These are phyloP conservation scores for Pristionchus fissidentatus DNA, from an alignment of 2,888 invertebrate species.

Conservation along the genomic window DNA sequence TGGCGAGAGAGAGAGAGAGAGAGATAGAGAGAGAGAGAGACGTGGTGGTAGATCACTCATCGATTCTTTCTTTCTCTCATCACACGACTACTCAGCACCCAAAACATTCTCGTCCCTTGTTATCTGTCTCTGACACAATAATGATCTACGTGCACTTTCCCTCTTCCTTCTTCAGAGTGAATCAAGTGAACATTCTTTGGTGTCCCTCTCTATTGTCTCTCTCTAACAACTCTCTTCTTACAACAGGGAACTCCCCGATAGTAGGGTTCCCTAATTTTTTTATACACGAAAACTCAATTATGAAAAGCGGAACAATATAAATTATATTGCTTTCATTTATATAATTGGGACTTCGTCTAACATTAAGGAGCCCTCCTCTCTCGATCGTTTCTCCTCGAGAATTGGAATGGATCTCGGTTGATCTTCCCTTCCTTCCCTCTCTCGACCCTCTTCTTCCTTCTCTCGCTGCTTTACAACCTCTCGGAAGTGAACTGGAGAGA, in stretches of 20 bases:
- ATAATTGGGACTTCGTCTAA: not conserved
- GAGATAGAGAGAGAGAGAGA: not conserved
- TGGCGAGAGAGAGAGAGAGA: not conserved
- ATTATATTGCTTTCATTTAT: too few species aligned
- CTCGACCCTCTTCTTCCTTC: not conserved
- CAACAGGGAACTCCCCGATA: constrained; percentile 30
- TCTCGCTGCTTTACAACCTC: constrained; percentile 25
- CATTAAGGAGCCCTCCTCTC: not conserved
- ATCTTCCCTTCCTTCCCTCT: constrained; percentile 35
- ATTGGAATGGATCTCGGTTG: not conserved
- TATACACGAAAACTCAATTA: too few species aligned
- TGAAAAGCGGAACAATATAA: too few species aligned
- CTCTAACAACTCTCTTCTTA: constrained; percentile 10
- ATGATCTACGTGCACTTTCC: not conserved
- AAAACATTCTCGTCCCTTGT: constrained; percentile 23
- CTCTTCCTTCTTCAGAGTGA: not conserved
- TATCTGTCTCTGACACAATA: not conserved
- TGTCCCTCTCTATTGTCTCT: not conserved
- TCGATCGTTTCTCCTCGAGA: not conserved
- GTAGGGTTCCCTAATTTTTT: not conserved
- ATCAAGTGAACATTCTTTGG: not conserved
- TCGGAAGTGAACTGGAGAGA: constrained; percentile 33
- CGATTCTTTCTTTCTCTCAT: not conserved
- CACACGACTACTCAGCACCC: constrained; percentile 9
- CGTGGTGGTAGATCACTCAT: constrained; percentile 16